Evolutionary conservation across 1,140 invertebrate species (phyloP).

Genomic region (Arctopsyche grandis): DNA sequence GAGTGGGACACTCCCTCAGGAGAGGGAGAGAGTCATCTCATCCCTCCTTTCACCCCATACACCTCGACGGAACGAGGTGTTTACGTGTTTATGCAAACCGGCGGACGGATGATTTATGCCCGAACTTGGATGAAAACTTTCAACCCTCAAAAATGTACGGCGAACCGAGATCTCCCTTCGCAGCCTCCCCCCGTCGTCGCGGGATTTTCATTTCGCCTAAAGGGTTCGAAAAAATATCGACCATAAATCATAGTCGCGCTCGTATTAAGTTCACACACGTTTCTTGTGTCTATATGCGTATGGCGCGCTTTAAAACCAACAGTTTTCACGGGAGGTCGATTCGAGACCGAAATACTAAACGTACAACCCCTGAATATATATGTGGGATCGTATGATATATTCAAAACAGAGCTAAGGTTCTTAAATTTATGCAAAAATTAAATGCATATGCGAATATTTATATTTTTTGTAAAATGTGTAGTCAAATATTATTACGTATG

Average conservation of each 20-base stretch:
- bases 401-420: no score
- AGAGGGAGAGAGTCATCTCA: not conserved
- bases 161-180: not conserved
- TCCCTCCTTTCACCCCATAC: not conserved
- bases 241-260: slow-evolving; percentile 36
- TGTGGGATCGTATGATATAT: no score
- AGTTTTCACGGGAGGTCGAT: not conserved
- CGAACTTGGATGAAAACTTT: slow-evolving; percentile 46
- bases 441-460: no score
- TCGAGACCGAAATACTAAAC: not conserved
- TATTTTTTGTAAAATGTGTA: no score
- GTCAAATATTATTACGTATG: no score
- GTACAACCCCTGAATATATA: no score
- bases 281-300: slow-evolving; percentile 4
- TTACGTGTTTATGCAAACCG: slow-evolving; percentile 50
- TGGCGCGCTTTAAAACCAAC: not conserved
- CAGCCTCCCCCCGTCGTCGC: not conserved
- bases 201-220: slow-evolving; percentile 42
- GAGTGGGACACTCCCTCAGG: not conserved
- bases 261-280: slow-evolving; percentile 6
- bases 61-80: slow-evolving; percentile 39
- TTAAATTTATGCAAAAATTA: no score
- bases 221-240: slow-evolving; percentile 41
- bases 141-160: slow-evolving; percentile 35
- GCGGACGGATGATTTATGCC: slow-evolving; percentile 44